Evolutionary conservation across 2,888 invertebrate genomes (phyloP).

Genomic region (Lasioglossum figueresi): DNA sequence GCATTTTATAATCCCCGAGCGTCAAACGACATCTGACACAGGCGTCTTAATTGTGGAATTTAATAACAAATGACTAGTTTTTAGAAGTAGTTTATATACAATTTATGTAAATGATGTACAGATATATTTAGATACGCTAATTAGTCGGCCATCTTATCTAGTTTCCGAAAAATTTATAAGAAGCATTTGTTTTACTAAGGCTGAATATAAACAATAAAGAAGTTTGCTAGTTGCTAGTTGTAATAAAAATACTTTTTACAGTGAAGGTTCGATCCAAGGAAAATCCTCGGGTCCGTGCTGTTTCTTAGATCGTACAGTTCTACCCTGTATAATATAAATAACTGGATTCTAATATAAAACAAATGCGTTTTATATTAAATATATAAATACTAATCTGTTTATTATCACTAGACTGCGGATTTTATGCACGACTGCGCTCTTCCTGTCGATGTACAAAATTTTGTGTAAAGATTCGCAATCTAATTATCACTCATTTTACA

Average conservation of each 20-base stretch:
- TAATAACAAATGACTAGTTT: not conserved
- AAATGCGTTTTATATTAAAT: not conserved
- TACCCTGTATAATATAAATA: not conserved
- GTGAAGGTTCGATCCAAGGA: too few species aligned
- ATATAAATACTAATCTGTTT: not conserved
- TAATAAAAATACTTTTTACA: not conserved
- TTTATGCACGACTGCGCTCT: not conserved
- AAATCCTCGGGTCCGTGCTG: too few species aligned
- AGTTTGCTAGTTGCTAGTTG: too few species aligned
- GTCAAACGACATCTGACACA: not conserved
- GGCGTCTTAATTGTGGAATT: accelerated
- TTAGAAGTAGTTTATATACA: not conserved
- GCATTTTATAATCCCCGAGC: conserved; percentile 35
- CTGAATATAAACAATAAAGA: not conserved
- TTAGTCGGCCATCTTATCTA: not conserved
- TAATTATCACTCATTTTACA: conserved; percentile 9
- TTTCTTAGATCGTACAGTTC: too few species aligned
- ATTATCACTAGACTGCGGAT: not conserved
- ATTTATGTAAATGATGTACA: not conserved
- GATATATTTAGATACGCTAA: conserved; percentile 2
- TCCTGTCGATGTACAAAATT: not conserved
- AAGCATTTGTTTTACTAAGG: not conserved
- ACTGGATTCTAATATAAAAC: not conserved
- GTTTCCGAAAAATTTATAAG: not conserved
- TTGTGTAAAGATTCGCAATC: not conserved